Evolutionary conservation across 2,888 invertebrate genomes (phyloP), one percentile per base, ranked within the genome.

Genomic region (Drosophila prostipennis): DNA sequence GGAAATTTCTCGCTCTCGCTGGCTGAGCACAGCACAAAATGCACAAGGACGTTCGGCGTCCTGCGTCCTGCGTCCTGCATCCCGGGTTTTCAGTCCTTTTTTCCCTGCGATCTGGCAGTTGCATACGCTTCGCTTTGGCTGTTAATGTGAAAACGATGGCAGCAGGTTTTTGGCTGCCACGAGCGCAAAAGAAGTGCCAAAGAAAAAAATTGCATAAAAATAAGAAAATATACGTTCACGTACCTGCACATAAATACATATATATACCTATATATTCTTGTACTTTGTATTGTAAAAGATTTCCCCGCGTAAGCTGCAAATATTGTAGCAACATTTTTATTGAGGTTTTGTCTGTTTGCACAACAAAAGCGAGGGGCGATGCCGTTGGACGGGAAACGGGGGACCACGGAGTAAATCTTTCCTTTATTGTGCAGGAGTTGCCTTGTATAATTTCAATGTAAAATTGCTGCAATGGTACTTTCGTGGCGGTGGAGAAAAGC

Each of bases 121-220:
- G 85, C 82, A 87, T 87, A 85, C 86, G 86, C 78, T 82, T 87
- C 88, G 74, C 78, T 87, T 87, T 79, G 76, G 86, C 84, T 86
- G 84, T 84, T 84, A 84, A 84, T 88, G 88, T 80, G 88, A 88
- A 84, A 87, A 87, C 88, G 84, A 84, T 84, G 83, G 88, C 86
- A 55, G 80, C 86, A 84, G 83, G 80, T 87, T 64, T 64, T 67
- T 54, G 65, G 65, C 65, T 54, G 68, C 54, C 43, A 48, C 48
- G 16, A 48, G 34, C 16, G 48, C 32, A 63, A 51, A 64, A 49
- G 61, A 76, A 74, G 57, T 64, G 51, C 49, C 57, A 75, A 71
- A 65, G 70, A 75, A 72, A 73, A 3, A 3, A 61, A 76, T 71
- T 70, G 69, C 78, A 81, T 72, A 76, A 72, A 80, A 79, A 72